Conservation (phyloP, 2,113 vertebrate species). For the Macquaria ambigua region DNA sequence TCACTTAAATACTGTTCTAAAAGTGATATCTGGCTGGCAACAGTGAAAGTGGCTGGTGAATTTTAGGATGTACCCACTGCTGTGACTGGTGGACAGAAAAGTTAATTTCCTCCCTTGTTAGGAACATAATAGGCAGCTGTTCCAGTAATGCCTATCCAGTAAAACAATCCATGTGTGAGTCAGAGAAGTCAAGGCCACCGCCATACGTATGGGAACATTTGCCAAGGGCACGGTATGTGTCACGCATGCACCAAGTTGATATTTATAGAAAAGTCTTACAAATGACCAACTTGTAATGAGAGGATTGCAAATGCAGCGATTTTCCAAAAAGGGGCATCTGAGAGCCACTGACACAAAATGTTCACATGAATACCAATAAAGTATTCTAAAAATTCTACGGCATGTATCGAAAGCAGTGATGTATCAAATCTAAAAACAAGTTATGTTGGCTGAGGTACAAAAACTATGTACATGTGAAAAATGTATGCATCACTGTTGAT, state of each 20-base stretch:
- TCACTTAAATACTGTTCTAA: slow-evolving; percentile 7
- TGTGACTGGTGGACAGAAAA: slow-evolving; percentile 46
- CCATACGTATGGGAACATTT: slow-evolving; percentile 2
- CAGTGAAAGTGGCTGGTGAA: background rate
- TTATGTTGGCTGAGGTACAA: background rate
- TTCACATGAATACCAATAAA: no score
- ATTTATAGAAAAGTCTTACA: slow-evolving; percentile 60
- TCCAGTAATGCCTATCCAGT: slow-evolving; percentile 35
- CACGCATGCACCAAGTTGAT: slow-evolving; percentile 13
- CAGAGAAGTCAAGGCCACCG: slow-evolving; percentile 24
- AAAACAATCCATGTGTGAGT: slow-evolving; percentile 48
- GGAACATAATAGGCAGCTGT: slow-evolving; percentile 44
- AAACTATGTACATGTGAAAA: background rate
- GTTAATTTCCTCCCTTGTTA: slow-evolving; percentile 60
- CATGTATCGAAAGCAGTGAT: no score
- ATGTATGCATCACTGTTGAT: background rate
- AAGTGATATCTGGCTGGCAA: slow-evolving; percentile 12
- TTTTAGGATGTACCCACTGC: slow-evolving; percentile 14
- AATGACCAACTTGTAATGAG: slow-evolving; percentile 43
- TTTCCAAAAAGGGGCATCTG: background rate
- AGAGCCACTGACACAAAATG: background rate
- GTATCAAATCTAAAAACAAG: background rate
- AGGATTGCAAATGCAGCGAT: background rate
- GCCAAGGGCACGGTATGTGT: slow-evolving; percentile 28
- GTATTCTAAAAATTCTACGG: no score